phyloP scores from a whole-genome alignment of 2,888 invertebrate species.

The Falcaria lacertinaria region DNA sequence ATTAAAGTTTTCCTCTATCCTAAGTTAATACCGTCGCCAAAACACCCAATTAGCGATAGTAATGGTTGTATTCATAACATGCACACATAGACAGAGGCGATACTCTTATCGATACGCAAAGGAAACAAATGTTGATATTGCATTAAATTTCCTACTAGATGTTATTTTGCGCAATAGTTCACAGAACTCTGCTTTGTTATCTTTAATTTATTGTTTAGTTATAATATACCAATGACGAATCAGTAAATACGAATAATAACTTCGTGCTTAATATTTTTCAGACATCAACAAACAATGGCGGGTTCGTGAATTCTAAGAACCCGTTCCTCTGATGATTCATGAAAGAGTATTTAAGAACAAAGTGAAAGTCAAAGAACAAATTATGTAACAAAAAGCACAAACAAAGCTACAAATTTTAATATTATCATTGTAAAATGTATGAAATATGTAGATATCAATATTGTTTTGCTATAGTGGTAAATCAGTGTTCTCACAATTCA shows the following conservation, averaged over 20 bases:
- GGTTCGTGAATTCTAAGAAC: conserved; percentile 65
- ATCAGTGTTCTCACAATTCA: conserved; percentile 16
- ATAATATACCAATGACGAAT: conserved; percentile 1
- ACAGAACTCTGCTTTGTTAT: conserved; percentile 32
- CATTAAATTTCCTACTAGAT: conserved; percentile 12
- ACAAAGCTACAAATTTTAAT: conserved; percentile 62
- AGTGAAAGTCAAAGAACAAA: conserved; percentile 56
- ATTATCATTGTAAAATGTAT: conserved; percentile 40
- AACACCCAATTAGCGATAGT: background rate
- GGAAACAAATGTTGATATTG: conserved; percentile 29
- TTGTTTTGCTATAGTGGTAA: conserved; percentile 49
- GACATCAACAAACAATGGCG: conserved; percentile 58
- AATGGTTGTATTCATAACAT: background rate
- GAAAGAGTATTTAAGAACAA: conserved; percentile 30
- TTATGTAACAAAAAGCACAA: conserved; percentile 67
- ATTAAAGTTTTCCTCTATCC: background rate
- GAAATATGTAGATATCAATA: conserved; percentile 38
- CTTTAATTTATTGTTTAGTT: conserved; percentile 6
- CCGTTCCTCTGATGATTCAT: conserved; percentile 64
- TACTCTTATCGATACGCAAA: conserved; percentile 15
- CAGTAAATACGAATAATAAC: background rate
- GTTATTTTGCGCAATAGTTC: conserved; percentile 30
- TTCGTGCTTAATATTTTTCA: conserved; percentile 30
- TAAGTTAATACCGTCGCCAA: background rate
- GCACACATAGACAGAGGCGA: background rate